Percentiles rank a stretch among this genome's conserved stretches.
phyloP scores from a whole-genome alignment of 2,888 invertebrate species.

The Drosophila cracens region DNA sequence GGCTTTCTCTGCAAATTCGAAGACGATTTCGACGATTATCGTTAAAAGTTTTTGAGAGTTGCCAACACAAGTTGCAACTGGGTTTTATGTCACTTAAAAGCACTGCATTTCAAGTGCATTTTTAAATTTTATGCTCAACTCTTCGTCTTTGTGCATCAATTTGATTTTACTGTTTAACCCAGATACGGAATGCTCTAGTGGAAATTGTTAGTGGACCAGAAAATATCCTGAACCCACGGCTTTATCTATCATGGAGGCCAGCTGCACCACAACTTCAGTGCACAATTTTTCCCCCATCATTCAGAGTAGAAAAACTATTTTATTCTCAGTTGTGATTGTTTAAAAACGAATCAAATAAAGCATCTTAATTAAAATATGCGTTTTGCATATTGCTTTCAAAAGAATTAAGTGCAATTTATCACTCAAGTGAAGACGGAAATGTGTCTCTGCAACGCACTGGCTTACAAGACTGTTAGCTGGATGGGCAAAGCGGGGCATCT shows the following conservation, averaged over 20 bases:
- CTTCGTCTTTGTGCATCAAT: constrained; percentile 17
- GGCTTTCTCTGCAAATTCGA: constrained; percentile 15
- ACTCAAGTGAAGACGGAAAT: constrained; percentile 57
- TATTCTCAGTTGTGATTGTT: not conserved
- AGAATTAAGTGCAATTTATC: constrained; percentile 63
- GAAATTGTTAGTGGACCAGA: not conserved
- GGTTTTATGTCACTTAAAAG: constrained; percentile 36
- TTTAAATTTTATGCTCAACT: constrained; percentile 22
- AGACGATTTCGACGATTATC: constrained; percentile 36
- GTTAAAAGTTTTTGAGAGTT: constrained; percentile 54
- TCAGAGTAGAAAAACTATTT: not conserved
- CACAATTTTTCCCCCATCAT: not conserved
- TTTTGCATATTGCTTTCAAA: constrained; percentile 26
- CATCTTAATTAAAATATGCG: not conserved
- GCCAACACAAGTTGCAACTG: constrained; percentile 42
- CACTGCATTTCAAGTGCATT: constrained; percentile 34
- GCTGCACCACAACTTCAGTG: not conserved
- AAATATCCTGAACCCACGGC: not conserved
- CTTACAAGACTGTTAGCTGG: constrained; percentile 28
- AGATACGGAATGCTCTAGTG: not conserved
- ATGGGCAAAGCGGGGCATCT: not conserved
- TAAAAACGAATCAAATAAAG: not conserved
- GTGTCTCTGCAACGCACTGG: constrained; percentile 39
- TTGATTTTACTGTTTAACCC: constrained; percentile 28
- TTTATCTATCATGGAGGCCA: not conserved